Evolutionary conservation across 2,113 vertebrate genomes (phyloP).

Genomic region (Acrocephalus kingi): DNA sequence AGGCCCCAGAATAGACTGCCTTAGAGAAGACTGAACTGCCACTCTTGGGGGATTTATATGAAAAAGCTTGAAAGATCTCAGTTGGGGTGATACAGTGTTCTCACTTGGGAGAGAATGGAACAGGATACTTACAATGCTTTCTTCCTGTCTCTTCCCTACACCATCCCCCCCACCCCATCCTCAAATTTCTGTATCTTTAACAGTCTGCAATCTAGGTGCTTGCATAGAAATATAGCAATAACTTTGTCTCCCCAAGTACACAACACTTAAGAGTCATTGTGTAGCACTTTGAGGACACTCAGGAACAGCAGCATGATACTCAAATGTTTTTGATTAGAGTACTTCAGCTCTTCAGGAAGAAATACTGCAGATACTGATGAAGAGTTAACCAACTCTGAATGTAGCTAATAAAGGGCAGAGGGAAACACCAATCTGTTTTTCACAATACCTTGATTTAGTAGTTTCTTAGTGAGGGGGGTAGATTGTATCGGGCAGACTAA

Average conservation of each 20-base stretch:
- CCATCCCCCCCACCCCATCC: fast-evolving
- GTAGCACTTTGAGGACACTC: background rate
- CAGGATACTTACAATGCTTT: background rate
- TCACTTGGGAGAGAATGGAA: background rate
- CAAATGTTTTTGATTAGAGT: background rate
- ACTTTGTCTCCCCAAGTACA: background rate
- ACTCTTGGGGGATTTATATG: background rate
- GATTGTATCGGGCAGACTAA: background rate
- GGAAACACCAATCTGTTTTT: background rate
- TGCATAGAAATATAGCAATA: background rate
- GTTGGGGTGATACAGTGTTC: background rate
- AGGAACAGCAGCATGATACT: background rate
- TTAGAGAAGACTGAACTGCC: background rate
- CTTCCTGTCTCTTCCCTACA: background rate
- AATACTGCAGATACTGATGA: background rate
- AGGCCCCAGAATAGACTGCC: background rate
- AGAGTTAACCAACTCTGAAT: background rate
- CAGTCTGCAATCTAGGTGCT: background rate
- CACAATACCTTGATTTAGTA: background rate
- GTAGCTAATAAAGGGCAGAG: background rate
- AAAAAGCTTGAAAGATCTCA: background rate
- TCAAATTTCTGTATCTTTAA: background rate
- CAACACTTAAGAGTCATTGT: background rate
- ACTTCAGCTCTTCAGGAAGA: background rate
- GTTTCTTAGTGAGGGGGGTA: background rate